Base-by-base conservation (phyloP, 2,113 vertebrate species). In the Ameiurus melas region DNA sequence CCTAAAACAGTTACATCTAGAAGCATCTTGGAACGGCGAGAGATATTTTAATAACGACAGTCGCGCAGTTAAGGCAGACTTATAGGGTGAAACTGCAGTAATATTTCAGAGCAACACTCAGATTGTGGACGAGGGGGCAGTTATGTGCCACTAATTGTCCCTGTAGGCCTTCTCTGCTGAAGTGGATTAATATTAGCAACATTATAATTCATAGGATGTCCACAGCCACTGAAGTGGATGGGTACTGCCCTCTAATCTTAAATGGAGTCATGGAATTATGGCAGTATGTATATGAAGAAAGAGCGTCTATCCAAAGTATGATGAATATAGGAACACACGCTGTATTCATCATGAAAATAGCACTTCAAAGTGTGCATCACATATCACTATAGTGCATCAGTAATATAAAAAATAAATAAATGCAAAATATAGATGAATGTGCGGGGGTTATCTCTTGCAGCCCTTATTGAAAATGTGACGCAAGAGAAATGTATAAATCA, bases 91-190 rank as follows among this genome's bases (percentile, higher is more conserved):
- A 93, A 94, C 93, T 91, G 91, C 93, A 94, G 94, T 90, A 91
- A 94, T 94, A 94, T 92, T 94, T 93, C 85, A 92, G 86, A 92
- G 90, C 87, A 92, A 47, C 77, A 87, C 89, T 80, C 86, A 89
- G 89, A 89, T 86, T 91, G 86, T 90, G 25, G 79, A 75, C 22
- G 89, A 62, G 90, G 86, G 83, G 62, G 86, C 86, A 87, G 93
- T 94, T 94, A 93, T 92, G 91, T 92, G 75, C 85, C 90, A 90
- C 92, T 96, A 94, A 95, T 94, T 95, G 93, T 91, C 93, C 92
- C 93, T 93, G 92, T 92, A 92, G 93, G 93, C 88, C 85, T 90
- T 89, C 89, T 94, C 89, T 90, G 90, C 91, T 86, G 90, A 92
- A 87, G 87, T 64, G 83, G 91, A 93, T 94, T 93, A 87, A 91